Percentiles rank a stretch among this genome's conserved stretches.
These are phyloP conservation scores for Bergia puertoricense DNA, from an alignment of 92 coral and sea anemone species.

Conservation along the genomic window DNA sequence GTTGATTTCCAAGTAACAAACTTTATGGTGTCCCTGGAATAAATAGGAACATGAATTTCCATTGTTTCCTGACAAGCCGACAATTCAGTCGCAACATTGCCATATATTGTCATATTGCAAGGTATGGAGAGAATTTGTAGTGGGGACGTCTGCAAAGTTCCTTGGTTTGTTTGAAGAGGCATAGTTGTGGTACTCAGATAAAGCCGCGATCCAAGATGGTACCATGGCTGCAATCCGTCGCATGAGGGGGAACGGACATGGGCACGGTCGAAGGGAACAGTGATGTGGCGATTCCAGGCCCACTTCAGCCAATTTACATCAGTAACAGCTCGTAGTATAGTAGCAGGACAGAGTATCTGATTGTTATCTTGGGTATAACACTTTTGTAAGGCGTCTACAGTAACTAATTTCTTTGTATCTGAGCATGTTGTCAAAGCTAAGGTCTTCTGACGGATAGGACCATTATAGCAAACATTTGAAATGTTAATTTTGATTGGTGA, in stretches of 20 bases:
- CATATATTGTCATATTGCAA: neutral
- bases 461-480: constrained; percentile 28
- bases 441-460: constrained; percentile 5
- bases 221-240: neutral
- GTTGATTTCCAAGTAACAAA: no score
- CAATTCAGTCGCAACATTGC: neutral
- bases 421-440: constrained; percentile 32
- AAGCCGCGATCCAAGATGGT: neutral
- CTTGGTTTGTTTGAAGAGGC: no score
- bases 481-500: constrained; percentile 32
- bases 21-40: neutral
- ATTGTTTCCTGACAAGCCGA: neutral
- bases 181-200: neutral
- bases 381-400: constrained; percentile 22
- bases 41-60: neutral
- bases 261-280: neutral
- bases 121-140: neutral
- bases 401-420: constrained; percentile 8
- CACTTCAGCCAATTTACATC: constrained; percentile 34
- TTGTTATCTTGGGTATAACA: constrained; percentile 29
- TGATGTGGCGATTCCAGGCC: constrained; percentile 25
- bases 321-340: no score
- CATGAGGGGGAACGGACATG: neutral
- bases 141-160: neutral
- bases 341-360: neutral